phyloP scores from a whole-genome alignment of 2,888 invertebrate species.

The Diadromus collaris region DNA sequence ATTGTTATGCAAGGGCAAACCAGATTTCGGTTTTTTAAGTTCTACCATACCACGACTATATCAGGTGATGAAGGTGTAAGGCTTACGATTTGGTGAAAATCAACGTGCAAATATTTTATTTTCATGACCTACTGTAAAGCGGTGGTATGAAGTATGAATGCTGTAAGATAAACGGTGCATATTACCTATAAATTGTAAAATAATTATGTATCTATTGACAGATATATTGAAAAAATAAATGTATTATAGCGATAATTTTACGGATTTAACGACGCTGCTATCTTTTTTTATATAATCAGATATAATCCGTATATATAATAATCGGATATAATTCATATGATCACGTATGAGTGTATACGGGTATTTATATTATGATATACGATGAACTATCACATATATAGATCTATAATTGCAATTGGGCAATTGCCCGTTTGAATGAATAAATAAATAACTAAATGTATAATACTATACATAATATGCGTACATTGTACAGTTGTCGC shows the following conservation, averaged over 20 bases:
- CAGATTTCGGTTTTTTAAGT: not conserved
- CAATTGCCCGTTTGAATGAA: too few relatives aligned
- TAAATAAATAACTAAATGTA: too few relatives aligned
- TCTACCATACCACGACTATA: not conserved
- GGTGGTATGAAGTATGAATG: not conserved
- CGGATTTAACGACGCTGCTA: not conserved
- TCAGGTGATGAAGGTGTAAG: not conserved
- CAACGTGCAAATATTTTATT: constrained; percentile 20
- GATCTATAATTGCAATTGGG: too few relatives aligned
- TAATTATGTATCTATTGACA: not conserved
- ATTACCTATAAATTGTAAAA: constrained; percentile 22
- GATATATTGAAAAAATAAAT: constrained; percentile 18
- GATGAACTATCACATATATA: too few relatives aligned
- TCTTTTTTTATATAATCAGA: too few relatives aligned
- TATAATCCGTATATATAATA: too few relatives aligned
- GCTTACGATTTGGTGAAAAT: constrained; percentile 12
- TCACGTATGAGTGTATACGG: too few relatives aligned
- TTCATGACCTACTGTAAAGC: not conserved
- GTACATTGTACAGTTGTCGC: too few relatives aligned
- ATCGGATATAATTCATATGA: too few relatives aligned
- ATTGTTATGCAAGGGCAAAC: constrained; percentile 7
- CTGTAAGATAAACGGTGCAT: constrained; percentile 16
- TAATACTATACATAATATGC: too few relatives aligned
- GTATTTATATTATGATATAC: too few relatives aligned
- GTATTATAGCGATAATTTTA: not conserved